Evolutionary conservation across 2,888 invertebrate species (phyloP).

Genomic region (Tetragonula carbonaria): DNA sequence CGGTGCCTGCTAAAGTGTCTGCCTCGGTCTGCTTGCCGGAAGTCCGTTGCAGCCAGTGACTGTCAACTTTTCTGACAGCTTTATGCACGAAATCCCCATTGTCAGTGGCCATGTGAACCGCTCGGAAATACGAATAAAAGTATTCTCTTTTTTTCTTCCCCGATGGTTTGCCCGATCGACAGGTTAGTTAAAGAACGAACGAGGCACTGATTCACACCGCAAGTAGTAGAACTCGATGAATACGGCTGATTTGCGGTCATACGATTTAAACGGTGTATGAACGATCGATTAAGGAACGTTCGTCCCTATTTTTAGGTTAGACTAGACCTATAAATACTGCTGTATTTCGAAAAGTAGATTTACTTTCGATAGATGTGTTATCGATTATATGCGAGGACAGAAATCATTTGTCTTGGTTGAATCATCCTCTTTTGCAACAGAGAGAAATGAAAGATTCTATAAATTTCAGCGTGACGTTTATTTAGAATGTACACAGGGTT

Average conservation of each 20-base stretch:
- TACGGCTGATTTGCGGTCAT: not conserved
- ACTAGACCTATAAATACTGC: too few relatives aligned
- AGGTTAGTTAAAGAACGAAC: not conserved
- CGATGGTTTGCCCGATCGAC: too few relatives aligned
- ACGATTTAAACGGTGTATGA: too few relatives aligned
- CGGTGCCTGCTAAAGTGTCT: slow-evolving; percentile 52
- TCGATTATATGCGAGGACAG: not conserved
- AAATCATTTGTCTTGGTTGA: too few relatives aligned
- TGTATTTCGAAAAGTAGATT: not conserved
- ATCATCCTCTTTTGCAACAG: too few relatives aligned
- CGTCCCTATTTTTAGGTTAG: not conserved
- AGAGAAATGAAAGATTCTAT: too few relatives aligned
- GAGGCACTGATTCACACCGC: not conserved
- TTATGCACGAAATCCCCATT: not conserved
- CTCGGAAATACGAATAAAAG: slow-evolving; percentile 3
- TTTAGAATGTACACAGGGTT: too few relatives aligned
- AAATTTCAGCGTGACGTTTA: too few relatives aligned
- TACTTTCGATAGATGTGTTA: not conserved
- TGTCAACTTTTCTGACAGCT: slow-evolving; percentile 39
- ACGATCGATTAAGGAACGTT: not conserved
- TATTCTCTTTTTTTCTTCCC: not conserved
- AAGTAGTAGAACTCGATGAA: slow-evolving; percentile 1
- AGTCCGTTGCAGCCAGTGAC: slow-evolving; percentile 26
- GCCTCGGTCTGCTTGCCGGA: slow-evolving; percentile 46
- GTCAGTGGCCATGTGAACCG: not conserved